These are phyloP conservation scores for Aphelenchoides fujianensis DNA, from an alignment of 1,140 invertebrate genomes.

Conservation along the genomic window DNA sequence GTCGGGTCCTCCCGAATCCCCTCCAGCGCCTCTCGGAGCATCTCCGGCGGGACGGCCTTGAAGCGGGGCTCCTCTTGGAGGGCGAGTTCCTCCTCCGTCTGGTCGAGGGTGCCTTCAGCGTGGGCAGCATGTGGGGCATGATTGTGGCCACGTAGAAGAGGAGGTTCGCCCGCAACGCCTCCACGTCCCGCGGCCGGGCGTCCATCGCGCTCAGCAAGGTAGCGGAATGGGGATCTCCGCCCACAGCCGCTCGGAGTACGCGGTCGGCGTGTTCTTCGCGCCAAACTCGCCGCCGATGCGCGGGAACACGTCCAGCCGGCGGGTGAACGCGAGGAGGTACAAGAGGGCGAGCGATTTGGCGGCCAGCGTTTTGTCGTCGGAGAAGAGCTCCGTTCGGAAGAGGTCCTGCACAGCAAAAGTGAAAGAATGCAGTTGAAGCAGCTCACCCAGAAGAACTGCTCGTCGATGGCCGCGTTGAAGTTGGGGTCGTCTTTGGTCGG, in stretches of 20 bases:
- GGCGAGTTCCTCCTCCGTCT: constrained; percentile 24
- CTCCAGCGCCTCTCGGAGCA: constrained; percentile 15
- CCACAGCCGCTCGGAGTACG: constrained; percentile 44
- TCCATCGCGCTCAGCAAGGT: constrained; percentile 32
- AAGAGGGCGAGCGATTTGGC: constrained; percentile 33
- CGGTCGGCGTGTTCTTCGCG: not conserved
- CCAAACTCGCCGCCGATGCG: not conserved
- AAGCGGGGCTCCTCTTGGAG: not conserved
- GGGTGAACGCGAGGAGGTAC: constrained; percentile 42
- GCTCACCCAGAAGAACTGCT: constrained; percentile 36
- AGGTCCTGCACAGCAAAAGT: constrained; percentile 31
- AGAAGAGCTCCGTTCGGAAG: constrained; percentile 39
- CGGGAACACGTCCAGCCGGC: constrained; percentile 31
- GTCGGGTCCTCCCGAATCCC: constrained; percentile 15
- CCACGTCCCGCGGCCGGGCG: constrained; percentile 26
- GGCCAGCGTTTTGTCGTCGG: constrained; percentile 32
- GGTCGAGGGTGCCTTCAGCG: constrained; percentile 15
- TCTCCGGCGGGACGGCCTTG: not conserved
- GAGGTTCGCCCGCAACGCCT: constrained; percentile 31
- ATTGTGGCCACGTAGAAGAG: constrained; percentile 27
- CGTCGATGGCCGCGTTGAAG: constrained; percentile 39
- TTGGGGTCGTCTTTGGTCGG: constrained; percentile 20
- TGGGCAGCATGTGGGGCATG: constrained; percentile 43
- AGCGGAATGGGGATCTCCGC: constrained; percentile 43
- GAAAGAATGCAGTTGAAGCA: no score